phyloP scores from a whole-genome alignment of 2,797 vertebrate genomes.

The Ctenosaura bakeri region DNA sequence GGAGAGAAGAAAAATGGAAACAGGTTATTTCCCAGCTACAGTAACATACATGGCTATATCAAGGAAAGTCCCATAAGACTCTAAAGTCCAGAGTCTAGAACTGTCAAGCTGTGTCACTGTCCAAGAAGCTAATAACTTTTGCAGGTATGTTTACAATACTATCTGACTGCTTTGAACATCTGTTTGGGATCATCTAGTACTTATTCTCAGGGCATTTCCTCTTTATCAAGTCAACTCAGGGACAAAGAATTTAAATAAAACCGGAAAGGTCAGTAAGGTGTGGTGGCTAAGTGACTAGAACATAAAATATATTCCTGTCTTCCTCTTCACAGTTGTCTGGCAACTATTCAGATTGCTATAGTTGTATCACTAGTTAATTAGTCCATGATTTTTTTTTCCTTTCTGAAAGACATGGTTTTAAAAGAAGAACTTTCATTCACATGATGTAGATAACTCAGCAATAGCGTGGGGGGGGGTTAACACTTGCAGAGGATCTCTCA shows the following conservation, averaged over 20 bases:
- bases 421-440: neutral
- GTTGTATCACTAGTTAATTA: neutral
- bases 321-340: neutral
- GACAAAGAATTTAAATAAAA: conserved; percentile 18
- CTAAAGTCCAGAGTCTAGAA: neutral
- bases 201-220: neutral
- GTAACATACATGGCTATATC: neutral
- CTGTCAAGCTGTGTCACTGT: neutral
- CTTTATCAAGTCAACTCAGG: neutral
- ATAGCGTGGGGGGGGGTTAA: too few relatives aligned
- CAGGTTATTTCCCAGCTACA: neutral
- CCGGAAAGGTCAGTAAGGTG: neutral
- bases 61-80: neutral
- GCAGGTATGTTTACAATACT: neutral
- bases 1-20: neutral
- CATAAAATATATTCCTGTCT: conserved; percentile 11
- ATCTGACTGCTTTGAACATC: neutral
- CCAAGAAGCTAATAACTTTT: neutral
- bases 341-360: neutral
- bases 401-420: neutral
- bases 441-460: neutral
- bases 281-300: neutral
- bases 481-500: too few relatives aligned
- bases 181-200: neutral
- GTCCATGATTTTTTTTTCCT: neutral